Evolutionary conservation across 2,797 vertebrate genomes (phyloP), one percentile per base, ranked within the genome.

Genomic region (Borostomias antarcticus): DNA sequence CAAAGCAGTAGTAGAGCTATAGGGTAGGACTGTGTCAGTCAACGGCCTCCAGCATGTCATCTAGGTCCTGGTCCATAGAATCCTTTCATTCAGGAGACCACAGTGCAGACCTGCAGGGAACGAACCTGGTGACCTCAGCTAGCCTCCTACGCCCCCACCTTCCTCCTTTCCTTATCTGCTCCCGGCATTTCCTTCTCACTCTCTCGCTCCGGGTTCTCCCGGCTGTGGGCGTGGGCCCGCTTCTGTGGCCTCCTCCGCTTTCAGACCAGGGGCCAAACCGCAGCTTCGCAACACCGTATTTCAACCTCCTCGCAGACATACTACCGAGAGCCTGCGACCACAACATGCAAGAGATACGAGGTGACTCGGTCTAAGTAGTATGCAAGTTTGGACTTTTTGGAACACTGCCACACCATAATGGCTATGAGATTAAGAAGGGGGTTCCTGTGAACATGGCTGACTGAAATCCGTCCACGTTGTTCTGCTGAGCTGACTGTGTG

Each of bases 401-500:
- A n/a, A n/a, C n/a, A n/a, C n/a, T n/a, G n/a, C n/a, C n/a, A n/a
- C n/a, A n/a, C n/a, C 53, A 19, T 33, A 57, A 33, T 35, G 54
- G 29, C 23, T 3, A 19, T 23, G 10, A 37, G 30, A 32, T 35
- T n/a, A 59, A 23, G 37, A 43, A 26, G 35, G 35, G 53, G 10
- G 35, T 40, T n/a, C 23, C 35, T 43, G 10, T 40, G 57, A 43
- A 59, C 23, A 5, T 23, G 15, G 57, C 23, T 25, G 23, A 57
- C 30, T 35, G n/a, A 8, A n/a, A 45, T 1, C 15, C 17, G 15
- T 33, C 53, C 53, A 32, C 17, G 29, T 30, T 2, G 17, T 19
- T 40, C 35, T n/a, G 19, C 57, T 33, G 40, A 59, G 25, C 33
- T 40, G 19, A 40, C 57, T 43, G 57, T 40, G 57, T 43, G 35